These are phyloP conservation scores for Anthoptus insignis DNA, from an alignment of 2,888 invertebrate species.

Conservation along the genomic window DNA sequence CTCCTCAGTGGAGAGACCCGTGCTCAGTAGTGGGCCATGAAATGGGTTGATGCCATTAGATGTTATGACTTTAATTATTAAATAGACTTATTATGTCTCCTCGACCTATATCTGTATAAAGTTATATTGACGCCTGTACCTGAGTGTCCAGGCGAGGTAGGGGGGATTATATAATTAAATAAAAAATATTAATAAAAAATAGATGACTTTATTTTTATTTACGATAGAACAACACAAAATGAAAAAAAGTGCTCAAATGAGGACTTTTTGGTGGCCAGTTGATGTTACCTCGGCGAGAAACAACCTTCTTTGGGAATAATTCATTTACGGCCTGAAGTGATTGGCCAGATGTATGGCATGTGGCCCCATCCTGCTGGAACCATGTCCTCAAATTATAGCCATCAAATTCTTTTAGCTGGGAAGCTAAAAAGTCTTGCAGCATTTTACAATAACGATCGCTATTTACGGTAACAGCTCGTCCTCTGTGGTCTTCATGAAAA, in stretches of 20 bases:
- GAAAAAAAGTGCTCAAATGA: slow-evolving; percentile 24
- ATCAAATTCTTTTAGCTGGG: slow-evolving; percentile 39
- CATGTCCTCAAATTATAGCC: slow-evolving; percentile 47
- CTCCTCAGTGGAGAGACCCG: too few relatives aligned
- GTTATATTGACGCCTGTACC: too few relatives aligned
- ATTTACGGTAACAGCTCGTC: slow-evolving; percentile 2
- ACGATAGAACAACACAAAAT: too few relatives aligned
- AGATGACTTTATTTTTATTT: too few relatives aligned
- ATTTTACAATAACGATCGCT: slow-evolving; percentile 46
- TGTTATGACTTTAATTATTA: too few relatives aligned
- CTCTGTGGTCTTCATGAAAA: slow-evolving; percentile 8
- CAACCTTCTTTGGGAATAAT: slow-evolving; percentile 43
- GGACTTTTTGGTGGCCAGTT: neutral
- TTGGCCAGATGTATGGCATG: slow-evolving; percentile 44
- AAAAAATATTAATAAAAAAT: too few relatives aligned
- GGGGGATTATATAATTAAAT: too few relatives aligned
- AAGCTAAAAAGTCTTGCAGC: slow-evolving; percentile 46
- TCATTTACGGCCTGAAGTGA: slow-evolving; percentile 38
- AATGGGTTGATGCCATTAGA: too few relatives aligned
- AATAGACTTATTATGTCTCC: too few relatives aligned
- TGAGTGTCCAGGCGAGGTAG: too few relatives aligned
- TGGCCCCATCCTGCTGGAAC: slow-evolving; percentile 40
- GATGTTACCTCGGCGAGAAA: slow-evolving; percentile 24
- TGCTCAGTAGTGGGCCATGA: too few relatives aligned
- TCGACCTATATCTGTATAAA: too few relatives aligned